Conservation (phyloP, 2,888 invertebrate genomes). For the Habrosyne pyritoides region DNA sequence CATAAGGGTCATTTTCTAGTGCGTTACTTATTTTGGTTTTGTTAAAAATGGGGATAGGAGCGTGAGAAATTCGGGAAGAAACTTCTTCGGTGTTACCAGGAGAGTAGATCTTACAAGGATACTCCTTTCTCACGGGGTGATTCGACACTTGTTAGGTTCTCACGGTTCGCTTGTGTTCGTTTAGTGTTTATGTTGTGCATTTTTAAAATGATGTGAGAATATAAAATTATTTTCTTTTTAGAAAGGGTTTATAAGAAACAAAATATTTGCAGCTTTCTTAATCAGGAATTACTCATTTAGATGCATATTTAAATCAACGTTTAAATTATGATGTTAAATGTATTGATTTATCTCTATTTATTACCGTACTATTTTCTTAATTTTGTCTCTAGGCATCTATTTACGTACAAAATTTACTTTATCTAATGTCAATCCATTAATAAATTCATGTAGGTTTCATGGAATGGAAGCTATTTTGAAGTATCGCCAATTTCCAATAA, state of each 20-base stretch:
- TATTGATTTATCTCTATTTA: too few relatives aligned
- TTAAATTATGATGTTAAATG: too few relatives aligned
- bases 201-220: not conserved
- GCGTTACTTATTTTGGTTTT: constrained; percentile 48
- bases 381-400: too few relatives aligned
- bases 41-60: constrained; percentile 68
- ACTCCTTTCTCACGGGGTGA: constrained; percentile 59
- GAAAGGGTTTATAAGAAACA: too few relatives aligned
- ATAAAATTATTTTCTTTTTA: too few relatives aligned
- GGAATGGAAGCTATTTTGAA: constrained; percentile 26
- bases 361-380: too few relatives aligned
- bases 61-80: constrained; percentile 83
- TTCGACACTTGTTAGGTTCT: constrained; percentile 35
- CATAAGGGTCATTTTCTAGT: constrained; percentile 34
- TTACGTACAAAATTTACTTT: too few relatives aligned
- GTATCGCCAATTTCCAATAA: constrained; percentile 78
- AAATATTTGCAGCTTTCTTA: too few relatives aligned
- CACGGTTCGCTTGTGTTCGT: constrained; percentile 39
- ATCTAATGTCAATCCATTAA: too few relatives aligned
- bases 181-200: not conserved
- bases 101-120: constrained; percentile 49
- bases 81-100: constrained; percentile 78
- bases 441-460: too few relatives aligned
- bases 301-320: too few relatives aligned
- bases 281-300: too few relatives aligned